phyloP scores from a whole-genome alignment of 1,140 invertebrate genomes.

The Drosophila asahinai region DNA sequence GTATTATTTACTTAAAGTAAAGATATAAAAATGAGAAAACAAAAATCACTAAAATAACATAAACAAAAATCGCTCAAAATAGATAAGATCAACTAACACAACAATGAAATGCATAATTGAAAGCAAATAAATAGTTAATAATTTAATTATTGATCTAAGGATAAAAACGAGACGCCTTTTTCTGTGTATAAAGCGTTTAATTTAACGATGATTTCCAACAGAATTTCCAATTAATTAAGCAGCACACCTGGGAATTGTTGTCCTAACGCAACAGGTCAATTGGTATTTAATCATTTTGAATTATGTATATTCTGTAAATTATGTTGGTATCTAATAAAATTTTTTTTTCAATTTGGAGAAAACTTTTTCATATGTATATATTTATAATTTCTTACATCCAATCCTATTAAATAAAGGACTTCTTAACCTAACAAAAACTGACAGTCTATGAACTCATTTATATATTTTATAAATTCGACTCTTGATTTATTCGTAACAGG shows the following conservation, averaged over 20 bases:
- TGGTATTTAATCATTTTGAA: neutral
- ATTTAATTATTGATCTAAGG: constrained; percentile 27
- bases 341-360: neutral
- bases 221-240: constrained; percentile 3
- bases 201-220: neutral
- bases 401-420: neutral
- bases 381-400: neutral
- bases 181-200: constrained; percentile 33
- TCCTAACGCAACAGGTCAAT: neutral
- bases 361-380: too few species aligned
- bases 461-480: neutral
- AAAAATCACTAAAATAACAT: constrained; percentile 18
- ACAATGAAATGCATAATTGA: constrained; percentile 39
- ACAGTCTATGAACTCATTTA: constrained; percentile 18
- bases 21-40: constrained; percentile 20
- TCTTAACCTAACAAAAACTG: constrained; percentile 43
- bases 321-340: neutral
- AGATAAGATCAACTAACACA: constrained; percentile 34
- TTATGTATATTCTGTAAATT: neutral
- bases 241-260: neutral
- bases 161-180: constrained; percentile 16
- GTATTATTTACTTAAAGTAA: constrained; percentile 77
- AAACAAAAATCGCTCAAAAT: constrained; percentile 56
- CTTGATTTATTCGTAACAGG: neutral
- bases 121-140: constrained; percentile 45